These are phyloP conservation scores for Agrotis puta DNA, from an alignment of 2,888 invertebrate genomes.

Conservation along the genomic window DNA sequence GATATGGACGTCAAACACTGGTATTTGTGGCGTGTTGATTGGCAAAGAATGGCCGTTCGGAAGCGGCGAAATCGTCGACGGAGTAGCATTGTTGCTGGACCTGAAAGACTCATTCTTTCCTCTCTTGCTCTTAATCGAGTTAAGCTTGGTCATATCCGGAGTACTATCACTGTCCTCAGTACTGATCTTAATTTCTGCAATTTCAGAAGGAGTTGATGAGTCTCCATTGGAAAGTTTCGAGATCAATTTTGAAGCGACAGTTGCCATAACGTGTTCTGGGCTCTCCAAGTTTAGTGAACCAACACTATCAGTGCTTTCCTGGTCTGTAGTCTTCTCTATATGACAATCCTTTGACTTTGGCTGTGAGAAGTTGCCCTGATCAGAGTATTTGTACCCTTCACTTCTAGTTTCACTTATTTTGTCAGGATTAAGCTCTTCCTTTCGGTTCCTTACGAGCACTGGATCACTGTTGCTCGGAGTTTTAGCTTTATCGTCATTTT, in stretches of 20 bases:
- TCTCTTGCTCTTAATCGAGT: slow-evolving; percentile 76
- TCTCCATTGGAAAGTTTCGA: slow-evolving; percentile 88
- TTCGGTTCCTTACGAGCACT: slow-evolving; percentile 74
- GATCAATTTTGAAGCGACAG: slow-evolving; percentile 83
- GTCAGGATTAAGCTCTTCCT: slow-evolving; percentile 75
- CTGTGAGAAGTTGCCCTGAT: slow-evolving; percentile 77
- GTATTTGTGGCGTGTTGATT: slow-evolving; percentile 82
- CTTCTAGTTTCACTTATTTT: slow-evolving; percentile 77
- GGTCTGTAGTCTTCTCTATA: slow-evolving; percentile 82
- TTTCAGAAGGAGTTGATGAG: slow-evolving; percentile 86
- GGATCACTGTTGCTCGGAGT: slow-evolving; percentile 78
- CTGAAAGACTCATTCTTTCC: slow-evolving; percentile 84
- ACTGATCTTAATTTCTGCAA: slow-evolving; percentile 66
- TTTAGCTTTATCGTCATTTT: slow-evolving; percentile 62
- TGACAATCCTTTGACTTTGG: slow-evolving; percentile 71
- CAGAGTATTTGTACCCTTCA: slow-evolving; percentile 80
- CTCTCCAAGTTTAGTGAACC: slow-evolving; percentile 81
- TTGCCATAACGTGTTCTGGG: slow-evolving; percentile 79
- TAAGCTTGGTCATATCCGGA: slow-evolving; percentile 82
- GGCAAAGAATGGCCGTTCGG: slow-evolving; percentile 87
- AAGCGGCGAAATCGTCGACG: slow-evolving; percentile 88
- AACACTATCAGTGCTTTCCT: slow-evolving; percentile 86
- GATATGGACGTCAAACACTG: slow-evolving; percentile 86
- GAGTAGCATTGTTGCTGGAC: slow-evolving; percentile 84
- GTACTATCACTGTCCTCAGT: slow-evolving; percentile 81